Evolutionary conservation across 35 echinoderm and acorn worm genomes (phyloP), one percentile per base, ranked within the genome.

Genomic region (Lytechinus pictus): DNA sequence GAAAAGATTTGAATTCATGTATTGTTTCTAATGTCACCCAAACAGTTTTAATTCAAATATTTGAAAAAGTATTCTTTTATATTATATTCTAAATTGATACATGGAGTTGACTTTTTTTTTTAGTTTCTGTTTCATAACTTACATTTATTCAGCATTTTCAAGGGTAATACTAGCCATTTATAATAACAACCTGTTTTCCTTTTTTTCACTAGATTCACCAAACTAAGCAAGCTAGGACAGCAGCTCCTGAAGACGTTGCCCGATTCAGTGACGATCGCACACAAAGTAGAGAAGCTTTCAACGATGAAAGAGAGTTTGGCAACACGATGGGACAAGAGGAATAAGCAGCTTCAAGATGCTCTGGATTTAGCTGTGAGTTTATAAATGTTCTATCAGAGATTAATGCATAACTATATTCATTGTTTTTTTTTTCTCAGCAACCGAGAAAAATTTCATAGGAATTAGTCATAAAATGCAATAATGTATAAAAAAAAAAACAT

Each of bases 241-340:
- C 91, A 93, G 61, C 51, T 97, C 5, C 87, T 96, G 91, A 96
- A 96, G 95, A 86, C 86, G 1, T 52, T 95, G 9, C 98, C 98
- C 19, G 98, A 99, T 52, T 98, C 92, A 54, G 94, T 93, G 27
- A 97, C 96, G 11, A 95, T 99, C 19, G 89, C 96, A 21, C 95
- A 97, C 54, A 98, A 98, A 86, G 86, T 98, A 52, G 96, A 96
- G 60, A 98, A 95, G 86, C 87, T 99, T 60, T 28, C 88, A 3
- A 72, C 98, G 11, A 92, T 94, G 54, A 94, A 95, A 27, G 28
- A 91, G 24, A 51, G 96, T 51, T 91, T 99, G 28, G 90, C 95
- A 53, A 87, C 93, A 44, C 91, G 87, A 53, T 99, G 98, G 98
- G 97, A 98, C 21, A 99, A 97, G 94, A 97, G 97, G 61, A 99